Base-by-base conservation (phyloP, 1,140 invertebrate species). In the Zaprionus africanus region DNA sequence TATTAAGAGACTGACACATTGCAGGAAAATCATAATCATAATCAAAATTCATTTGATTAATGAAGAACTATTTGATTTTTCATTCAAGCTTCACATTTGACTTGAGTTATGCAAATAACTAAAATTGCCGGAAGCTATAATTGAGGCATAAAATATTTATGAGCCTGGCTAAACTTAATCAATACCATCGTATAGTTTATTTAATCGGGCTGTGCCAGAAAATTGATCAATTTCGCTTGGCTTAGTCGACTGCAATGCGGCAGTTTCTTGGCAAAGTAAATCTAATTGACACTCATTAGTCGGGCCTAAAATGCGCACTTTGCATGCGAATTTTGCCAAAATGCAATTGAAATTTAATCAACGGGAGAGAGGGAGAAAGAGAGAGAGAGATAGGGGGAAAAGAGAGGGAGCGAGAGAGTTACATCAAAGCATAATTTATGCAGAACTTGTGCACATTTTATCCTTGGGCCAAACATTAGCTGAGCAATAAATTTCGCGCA, bases 401-500 rank as follows among this genome's bases (percentile, higher is more conserved):
- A 9, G 0, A 43, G n/a, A 17, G n/a, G 9, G 41, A 2, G 1
- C 17, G 41, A 17, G 49, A 78, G 24, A 24, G 59, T 58, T 74
- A 62, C 71, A 74, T 73, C 70, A 73, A 49, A 56, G 79, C 58
- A 77, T 79, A 79, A 88, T 90, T 79, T 84, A 88, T 88, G 79
- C 73, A 88, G 74, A 78, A 76, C 64, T 80, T 77, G 41, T 59
- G 65, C 57, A 69, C 53, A 59, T 81, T 85, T 78, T 85, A 82
- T 90, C 76, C 85, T 78, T 77, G 54, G 85, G 77, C 73, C 76
- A 81, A 82, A 77, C 85, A 90, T 90, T 90, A 85, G 85, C 81
- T 51, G 53, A 82, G 85, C 76, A 90, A 90, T 90, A 90, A 85
- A 90, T 90, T 90, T 73, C 68, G 83, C 81, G 85, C 81, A 77